Evolutionary conservation across 2,113 vertebrate genomes (phyloP).

Genomic region (Leucopsar rothschildi): DNA sequence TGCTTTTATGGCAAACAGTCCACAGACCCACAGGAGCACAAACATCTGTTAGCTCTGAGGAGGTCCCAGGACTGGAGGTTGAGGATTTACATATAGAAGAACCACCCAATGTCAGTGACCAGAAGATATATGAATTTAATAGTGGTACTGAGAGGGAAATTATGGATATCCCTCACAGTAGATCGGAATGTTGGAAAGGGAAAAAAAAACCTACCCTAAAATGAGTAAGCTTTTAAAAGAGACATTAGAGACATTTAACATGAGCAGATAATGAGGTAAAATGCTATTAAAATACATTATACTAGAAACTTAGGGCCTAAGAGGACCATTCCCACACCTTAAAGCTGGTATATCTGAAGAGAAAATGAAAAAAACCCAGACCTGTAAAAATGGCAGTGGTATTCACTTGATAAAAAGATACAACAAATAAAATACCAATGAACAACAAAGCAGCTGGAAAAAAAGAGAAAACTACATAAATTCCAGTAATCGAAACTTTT

Average conservation of each 20-base stretch:
- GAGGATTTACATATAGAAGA: background rate
- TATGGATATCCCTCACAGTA: background rate
- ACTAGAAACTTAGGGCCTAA: background rate
- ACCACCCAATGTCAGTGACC: background rate
- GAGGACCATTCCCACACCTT: background rate
- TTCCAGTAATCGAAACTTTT: background rate
- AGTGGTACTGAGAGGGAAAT: background rate
- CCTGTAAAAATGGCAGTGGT: background rate
- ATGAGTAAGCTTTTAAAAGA: background rate
- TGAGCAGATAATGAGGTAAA: background rate
- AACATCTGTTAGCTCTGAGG: background rate
- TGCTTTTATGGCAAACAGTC: background rate
- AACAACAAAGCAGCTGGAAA: background rate
- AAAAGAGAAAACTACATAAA: background rate
- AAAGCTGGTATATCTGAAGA: background rate
- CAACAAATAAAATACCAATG: background rate
- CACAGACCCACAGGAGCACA: background rate
- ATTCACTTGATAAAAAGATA: background rate
- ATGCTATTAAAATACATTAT: background rate
- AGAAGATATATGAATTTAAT: background rate
- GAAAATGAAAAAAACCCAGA: accelerated
- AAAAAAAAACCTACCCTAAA: background rate
- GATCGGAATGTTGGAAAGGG: background rate
- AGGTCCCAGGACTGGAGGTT: background rate
- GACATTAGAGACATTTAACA: background rate